Base-by-base conservation (phyloP, 2,888 invertebrate genomes). In the Polyommatus iphigenia region DNA sequence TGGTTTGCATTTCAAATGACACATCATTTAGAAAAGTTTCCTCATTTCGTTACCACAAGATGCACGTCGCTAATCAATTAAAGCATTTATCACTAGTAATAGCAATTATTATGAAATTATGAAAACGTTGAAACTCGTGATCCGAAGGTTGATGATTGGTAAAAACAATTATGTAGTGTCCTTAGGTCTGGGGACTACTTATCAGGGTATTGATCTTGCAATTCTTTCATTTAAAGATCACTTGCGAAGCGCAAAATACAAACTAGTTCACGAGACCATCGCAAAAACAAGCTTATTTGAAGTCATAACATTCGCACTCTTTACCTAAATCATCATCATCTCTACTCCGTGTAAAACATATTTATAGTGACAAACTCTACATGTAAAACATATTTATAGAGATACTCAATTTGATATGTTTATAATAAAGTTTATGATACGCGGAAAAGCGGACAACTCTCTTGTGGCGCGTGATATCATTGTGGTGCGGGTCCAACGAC, bases 401-500 rank as follows among this genome's bases (percentile, higher is more conserved):
- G 10, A 41, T 41, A 10, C 8, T 41, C 41, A 41, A 41, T 41
- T 10, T 41, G 10, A 41, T 10, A 10, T 41, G 41, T 41, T 41
- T 41, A 10, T 2, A 20, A 59, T 59, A 29, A 20, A 67, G 18
- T 32, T 67, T 67, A 18, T 32, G 67, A 67, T 29, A 73, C 73
- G 73, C 73, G 15, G 46, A 41, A 46, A 73, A 20, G 72, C 72
- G 72, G 73, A 29, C 73, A 46, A 13, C 20, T 36, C n/a, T 72
- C 62, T 67, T 67, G 67, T 50, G 50, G 24, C 73, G 73, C 41
- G 73, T 46, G 73, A 73, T 71, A 57, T 36, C 62, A 54, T 71
- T 57, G 54, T 57, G 76, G 36, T 62, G 29, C 24, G 77, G 75
- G 84, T 81, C 81, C 84, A 83, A 80, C 82, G 83, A 81, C 83